Base-by-base conservation (phyloP, 2,113 vertebrate genomes). In the Pterocles gutturalis region DNA sequence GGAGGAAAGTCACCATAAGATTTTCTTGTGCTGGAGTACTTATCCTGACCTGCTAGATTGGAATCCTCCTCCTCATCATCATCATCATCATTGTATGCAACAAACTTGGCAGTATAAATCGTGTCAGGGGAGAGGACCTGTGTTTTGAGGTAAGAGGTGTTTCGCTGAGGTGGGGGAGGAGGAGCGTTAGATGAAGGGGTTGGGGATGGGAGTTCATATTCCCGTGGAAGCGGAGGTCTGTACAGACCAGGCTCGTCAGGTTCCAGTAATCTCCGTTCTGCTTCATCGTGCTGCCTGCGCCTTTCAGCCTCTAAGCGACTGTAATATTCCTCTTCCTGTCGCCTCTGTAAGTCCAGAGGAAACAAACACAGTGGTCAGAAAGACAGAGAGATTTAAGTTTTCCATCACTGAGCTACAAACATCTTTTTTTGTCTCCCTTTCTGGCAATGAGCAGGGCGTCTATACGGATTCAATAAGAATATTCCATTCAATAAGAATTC, bases 291-390 rank as follows among this genome's bases (percentile, higher is more conserved):
- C 97, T 99, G 99, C 97, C 99, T 98, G 97, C 99, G 99, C 97
- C 99, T 98, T 98, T 99, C 99, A 2, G 99, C 99, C 98, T 99
- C 99, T 98, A 99, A 98, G 87, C 99, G 99, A 94, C 97, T 98
- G 99, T 99, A 99, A 98, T 99, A 99, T 87, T 99, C 99, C 93
- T 99, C 99, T 96, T 99, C 99, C 98, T 99, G 99, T 95, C 99
- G 99, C 99, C 99, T 99, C 99, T 99, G 97, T 7, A 67, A 98
- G 97, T 84, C 98, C 70, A 87, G 86, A 84, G 93, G 46, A 97
- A 84, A 98, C 64, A 98, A 97, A 90, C 17, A 41, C 79, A 58
- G 45, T 9, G 77, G 89, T 98, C 94, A 98, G 85, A 61, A 57
- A 53, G 36, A 43, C 69, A 73, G 7, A 46, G 9, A 46, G 12